Evolutionary conservation across 1,140 invertebrate genomes (phyloP), one percentile per base, ranked within the genome.

Genomic region (Amyelois transitella): DNA sequence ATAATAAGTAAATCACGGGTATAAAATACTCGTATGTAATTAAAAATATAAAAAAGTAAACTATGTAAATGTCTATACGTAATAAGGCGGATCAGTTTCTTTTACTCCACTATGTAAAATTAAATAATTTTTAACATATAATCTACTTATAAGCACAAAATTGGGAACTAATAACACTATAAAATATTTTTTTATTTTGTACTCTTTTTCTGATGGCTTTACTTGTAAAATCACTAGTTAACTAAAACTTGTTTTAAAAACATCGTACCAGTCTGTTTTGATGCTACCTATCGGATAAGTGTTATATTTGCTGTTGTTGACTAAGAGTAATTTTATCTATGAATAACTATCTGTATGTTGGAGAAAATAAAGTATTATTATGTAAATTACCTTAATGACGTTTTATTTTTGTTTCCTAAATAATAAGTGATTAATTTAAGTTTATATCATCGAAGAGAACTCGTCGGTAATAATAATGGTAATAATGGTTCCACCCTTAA

Each of bases 291-390:
- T 43, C 25, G 38, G 43, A 22, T 45, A 47, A 54, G 52, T 28
- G 43, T 47, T 54, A 54, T 48, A 28, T 54, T 45, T 54, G 43
- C 43, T 43, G 43, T 53, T 53, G 52, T 54, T 54, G 52, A 54
- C 24, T 45, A 54, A 28, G 44, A 25, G 47, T 28, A 47, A 45
- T 47, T 21, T 38, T 38, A 32, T 54, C 8, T 47, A 54, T 21
- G 21, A 20, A 19, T 45, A 45, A 6, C 19, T 48, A 48, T 21
- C 45, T 48, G 19, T 48, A 48, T 21, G 45, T 48, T 48, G 45
- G 21, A 48, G n/a, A 21, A 48, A 48, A 48, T 48, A 48, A 48
- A 48, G 12, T 48, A 48, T 47, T 47, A 20, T 44, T 19, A 18
- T 48, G 45, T 21, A 48, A 14, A n/a, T 21, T 2, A 21, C 32